Conservation (phyloP, 2,113 vertebrate genomes). For the Murina feae region DNA sequence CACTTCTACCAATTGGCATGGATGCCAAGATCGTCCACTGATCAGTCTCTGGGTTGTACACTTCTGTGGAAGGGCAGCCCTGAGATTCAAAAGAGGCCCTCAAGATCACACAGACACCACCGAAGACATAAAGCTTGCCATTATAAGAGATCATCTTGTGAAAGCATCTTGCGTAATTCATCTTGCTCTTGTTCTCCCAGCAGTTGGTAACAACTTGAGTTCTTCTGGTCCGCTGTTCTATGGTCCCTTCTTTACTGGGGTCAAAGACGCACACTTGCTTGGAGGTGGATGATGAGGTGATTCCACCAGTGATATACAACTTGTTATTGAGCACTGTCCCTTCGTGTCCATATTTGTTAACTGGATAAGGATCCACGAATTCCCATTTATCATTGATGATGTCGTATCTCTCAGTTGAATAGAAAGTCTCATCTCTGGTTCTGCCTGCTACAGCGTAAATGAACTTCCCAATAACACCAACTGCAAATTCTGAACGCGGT, state of each 20-base stretch:
- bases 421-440: constrained; percentile 97
- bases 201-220: constrained; percentile 92
- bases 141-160: constrained; percentile 99
- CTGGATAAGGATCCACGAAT: constrained; percentile 97
- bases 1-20: constrained; percentile 99
- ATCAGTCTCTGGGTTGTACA: constrained; percentile 95
- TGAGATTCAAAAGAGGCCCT: constrained; percentile 98
- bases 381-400: constrained; percentile 98
- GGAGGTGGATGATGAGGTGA: constrained; percentile 98
- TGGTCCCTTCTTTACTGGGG: constrained; percentile 91
- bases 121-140: constrained; percentile 98
- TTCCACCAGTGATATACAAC: constrained; percentile 97
- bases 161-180: constrained; percentile 99
- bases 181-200: constrained; percentile 99
- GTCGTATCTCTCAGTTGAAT: constrained; percentile 97
- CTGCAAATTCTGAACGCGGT: constrained; percentile 97
- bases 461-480: constrained; percentile 96
- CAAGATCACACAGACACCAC: constrained; percentile 97
- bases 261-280: constrained; percentile 99
- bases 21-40: constrained; percentile 99
- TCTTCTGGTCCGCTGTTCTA: constrained; percentile 90
- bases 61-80: constrained; percentile 98
- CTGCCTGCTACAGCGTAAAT: constrained; percentile 97
- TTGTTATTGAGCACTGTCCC: constrained; percentile 95
- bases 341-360: constrained; percentile 98